Evolutionary conservation across 2,888 invertebrate genomes (phyloP).

Genomic region (Coleophora deauratella): DNA sequence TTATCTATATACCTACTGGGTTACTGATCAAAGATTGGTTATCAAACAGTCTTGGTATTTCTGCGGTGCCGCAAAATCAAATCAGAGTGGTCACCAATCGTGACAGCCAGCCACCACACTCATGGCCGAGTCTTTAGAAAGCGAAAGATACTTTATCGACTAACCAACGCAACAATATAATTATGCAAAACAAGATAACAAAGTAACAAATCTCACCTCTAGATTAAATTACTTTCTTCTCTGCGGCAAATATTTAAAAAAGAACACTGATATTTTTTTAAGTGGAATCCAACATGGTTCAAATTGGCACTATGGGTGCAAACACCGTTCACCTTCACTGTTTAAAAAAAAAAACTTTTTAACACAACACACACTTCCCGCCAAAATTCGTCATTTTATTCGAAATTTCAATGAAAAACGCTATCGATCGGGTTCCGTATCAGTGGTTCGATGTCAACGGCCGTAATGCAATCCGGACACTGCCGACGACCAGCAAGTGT

Average conservation of each 20-base stretch:
- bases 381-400: slow-evolving; percentile 45
- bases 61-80: slow-evolving; percentile 21
- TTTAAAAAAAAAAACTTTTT: slow-evolving; percentile 30
- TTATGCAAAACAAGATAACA: slow-evolving; percentile 26
- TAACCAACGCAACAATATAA: slow-evolving; percentile 35
- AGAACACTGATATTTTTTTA: slow-evolving; percentile 51
- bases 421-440: slow-evolving; percentile 34
- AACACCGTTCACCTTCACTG: slow-evolving; percentile 61
- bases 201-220: slow-evolving; percentile 48
- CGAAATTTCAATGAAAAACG: slow-evolving; percentile 33
- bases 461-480: slow-evolving; percentile 59
- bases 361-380: slow-evolving; percentile 52
- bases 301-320: slow-evolving; percentile 42
- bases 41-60: neutral
- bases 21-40: no score
- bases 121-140: slow-evolving; percentile 68
- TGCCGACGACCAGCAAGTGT: slow-evolving; percentile 44
- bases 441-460: slow-evolving; percentile 55
- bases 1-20: no score
- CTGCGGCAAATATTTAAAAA: slow-evolving; percentile 28
- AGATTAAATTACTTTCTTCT: slow-evolving; percentile 35
- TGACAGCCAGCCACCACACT: slow-evolving; percentile 57
- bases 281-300: slow-evolving; percentile 67
- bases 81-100: slow-evolving; percentile 31
- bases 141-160: slow-evolving; percentile 58